Evolutionary conservation across 2,888 invertebrate genomes (phyloP).

Genomic region (Ectemnius continuus): DNA sequence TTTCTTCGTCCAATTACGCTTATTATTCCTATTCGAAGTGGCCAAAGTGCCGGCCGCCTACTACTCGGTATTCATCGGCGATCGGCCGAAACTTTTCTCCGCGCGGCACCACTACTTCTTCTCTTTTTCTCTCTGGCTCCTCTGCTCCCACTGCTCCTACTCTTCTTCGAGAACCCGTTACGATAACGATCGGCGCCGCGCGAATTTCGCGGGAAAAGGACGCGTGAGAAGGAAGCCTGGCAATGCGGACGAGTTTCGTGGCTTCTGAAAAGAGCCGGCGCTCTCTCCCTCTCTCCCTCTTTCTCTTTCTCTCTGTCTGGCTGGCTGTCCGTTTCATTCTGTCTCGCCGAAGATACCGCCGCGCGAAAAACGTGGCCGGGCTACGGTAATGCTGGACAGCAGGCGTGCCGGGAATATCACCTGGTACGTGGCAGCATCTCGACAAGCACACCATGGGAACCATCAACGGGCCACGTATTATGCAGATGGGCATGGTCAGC

Average conservation of each 20-base stretch:
- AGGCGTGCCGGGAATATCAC: conserved; percentile 58
- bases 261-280: conserved; percentile 16
- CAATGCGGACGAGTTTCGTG: no score
- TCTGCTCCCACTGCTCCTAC: neutral
- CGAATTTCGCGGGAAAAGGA: conserved; percentile 20
- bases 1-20: conserved; percentile 7
- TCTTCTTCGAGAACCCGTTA: neutral
- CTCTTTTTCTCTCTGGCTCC: neutral
- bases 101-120: neutral
- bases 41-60: neutral
- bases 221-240: conserved; percentile 27
- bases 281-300: conserved; percentile 24
- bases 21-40: conserved; percentile 5
- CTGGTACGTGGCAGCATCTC: conserved; percentile 40
- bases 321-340: no score
- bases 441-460: conserved; percentile 36
- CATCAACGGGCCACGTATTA: conserved; percentile 65
- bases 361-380: conserved; percentile 54
- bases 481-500: conserved; percentile 65
- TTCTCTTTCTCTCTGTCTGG: no score
- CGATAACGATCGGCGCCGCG: conserved; percentile 20
- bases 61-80: conserved; percentile 6
- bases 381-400: conserved; percentile 52
- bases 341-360: neutral
- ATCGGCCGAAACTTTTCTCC: neutral